These are phyloP conservation scores for Crotalus tigris DNA, from an alignment of 2,113 vertebrate genomes.

Conservation along the genomic window DNA sequence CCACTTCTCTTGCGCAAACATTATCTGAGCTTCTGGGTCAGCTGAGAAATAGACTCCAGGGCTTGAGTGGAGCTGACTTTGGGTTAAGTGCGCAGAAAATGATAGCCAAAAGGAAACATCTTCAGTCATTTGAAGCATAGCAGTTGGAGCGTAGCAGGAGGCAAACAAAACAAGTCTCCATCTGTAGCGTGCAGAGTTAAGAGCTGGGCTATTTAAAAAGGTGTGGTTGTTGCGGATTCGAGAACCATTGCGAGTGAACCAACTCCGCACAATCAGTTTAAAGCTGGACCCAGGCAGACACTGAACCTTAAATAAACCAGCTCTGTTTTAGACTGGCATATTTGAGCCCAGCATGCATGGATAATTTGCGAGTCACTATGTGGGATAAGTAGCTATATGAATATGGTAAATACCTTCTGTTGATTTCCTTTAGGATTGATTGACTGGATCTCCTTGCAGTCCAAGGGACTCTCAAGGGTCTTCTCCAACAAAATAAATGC, in stretches of 20 bases:
- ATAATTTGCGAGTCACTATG: neutral
- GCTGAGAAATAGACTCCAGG: neutral
- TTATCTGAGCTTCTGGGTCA: neutral
- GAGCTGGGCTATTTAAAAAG: neutral
- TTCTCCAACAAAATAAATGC: no score
- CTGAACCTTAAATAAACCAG: neutral
- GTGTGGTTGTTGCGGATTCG: neutral
- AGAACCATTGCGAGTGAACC: constrained; percentile 9
- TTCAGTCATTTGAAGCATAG: neutral
- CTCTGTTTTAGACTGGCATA: neutral
- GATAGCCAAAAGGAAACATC: constrained; percentile 5
- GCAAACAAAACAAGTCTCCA: neutral
- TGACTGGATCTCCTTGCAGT: no score
- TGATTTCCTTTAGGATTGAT: no score
- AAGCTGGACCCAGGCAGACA: neutral
- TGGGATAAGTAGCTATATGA: neutral
- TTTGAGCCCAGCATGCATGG: neutral
- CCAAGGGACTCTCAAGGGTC: no score
- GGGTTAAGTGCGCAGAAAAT: neutral
- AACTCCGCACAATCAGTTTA: neutral
- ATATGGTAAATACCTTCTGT: neutral
- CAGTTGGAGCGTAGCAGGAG: constrained; percentile 40
- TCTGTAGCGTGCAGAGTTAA: constrained; percentile 23
- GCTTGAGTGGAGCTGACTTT: no score
- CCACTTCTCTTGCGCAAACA: neutral